phyloP scores from a whole-genome alignment of 2,888 invertebrate genomes.

The Oscheius sp. region DNA sequence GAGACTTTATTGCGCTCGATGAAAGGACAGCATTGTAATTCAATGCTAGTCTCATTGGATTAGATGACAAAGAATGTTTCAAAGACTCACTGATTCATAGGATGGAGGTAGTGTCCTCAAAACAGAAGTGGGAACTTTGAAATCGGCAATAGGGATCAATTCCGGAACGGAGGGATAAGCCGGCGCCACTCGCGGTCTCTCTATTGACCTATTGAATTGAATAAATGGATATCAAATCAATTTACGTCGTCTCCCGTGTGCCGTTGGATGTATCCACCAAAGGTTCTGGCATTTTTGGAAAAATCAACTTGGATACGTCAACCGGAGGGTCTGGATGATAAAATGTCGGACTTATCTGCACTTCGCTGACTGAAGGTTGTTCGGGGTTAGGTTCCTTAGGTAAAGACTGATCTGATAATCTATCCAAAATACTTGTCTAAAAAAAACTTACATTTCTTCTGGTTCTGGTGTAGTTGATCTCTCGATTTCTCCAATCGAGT shows the following conservation, averaged over 20 bases:
- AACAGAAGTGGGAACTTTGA: not conserved
- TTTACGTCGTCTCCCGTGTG: not conserved
- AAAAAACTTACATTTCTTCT: constrained; percentile 27
- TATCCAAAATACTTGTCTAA: not conserved
- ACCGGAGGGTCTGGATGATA: not conserved
- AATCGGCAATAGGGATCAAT: not conserved
- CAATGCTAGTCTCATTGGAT: no score
- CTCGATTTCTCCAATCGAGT: not conserved
- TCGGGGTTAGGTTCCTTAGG: not conserved
- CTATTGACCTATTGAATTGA: no score
- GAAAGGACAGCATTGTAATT: no score
- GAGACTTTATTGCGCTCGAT: no score
- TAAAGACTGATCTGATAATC: not conserved
- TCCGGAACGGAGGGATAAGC: constrained; percentile 27
- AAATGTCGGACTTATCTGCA: no score
- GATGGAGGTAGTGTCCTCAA: constrained; percentile 10
- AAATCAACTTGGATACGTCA: constrained; percentile 20
- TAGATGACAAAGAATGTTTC: no score
- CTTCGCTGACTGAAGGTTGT: no score
- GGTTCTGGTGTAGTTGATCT: constrained; percentile 18
- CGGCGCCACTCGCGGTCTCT: not conserved
- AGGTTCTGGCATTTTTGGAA: constrained; percentile 15
- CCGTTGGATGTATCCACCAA: not conserved
- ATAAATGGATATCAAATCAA: not conserved
- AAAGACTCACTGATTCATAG: constrained; percentile 1